phyloP scores from a whole-genome alignment of 2,113 vertebrate genomes.

The Phainopepla nitens region DNA sequence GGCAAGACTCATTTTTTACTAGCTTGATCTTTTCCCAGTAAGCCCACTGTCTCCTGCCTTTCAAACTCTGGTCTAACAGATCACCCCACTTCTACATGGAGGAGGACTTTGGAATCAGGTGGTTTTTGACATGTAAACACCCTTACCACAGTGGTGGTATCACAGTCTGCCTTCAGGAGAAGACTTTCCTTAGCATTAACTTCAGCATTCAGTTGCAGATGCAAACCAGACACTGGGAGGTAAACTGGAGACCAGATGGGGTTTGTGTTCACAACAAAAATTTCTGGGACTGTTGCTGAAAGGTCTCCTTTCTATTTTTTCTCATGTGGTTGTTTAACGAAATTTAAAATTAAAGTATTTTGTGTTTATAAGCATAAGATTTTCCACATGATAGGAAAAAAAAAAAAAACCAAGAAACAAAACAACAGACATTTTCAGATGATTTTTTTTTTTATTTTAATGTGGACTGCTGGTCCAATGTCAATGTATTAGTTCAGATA shows the following conservation, averaged over 20 bases:
- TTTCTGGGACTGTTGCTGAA: background rate
- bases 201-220: background rate
- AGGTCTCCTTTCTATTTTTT: background rate
- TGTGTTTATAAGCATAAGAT: background rate
- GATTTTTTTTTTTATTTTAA: background rate
- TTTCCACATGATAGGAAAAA: background rate
- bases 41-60: background rate
- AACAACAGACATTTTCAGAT: background rate
- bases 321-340: background rate
- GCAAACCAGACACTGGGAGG: background rate
- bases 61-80: background rate
- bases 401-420: too few relatives aligned
- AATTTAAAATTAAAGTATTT: background rate
- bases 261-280: background rate
- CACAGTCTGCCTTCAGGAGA: background rate
- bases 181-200: background rate
- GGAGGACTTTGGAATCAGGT: background rate
- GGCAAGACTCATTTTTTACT: background rate
- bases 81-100: background rate
- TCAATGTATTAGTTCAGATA: background rate
- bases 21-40: background rate
- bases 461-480: background rate
- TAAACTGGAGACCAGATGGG: background rate
- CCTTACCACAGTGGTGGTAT: background rate
- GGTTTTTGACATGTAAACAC: background rate